phyloP scores from a whole-genome alignment of 2,797 vertebrate species.

The Mycteria americana region DNA sequence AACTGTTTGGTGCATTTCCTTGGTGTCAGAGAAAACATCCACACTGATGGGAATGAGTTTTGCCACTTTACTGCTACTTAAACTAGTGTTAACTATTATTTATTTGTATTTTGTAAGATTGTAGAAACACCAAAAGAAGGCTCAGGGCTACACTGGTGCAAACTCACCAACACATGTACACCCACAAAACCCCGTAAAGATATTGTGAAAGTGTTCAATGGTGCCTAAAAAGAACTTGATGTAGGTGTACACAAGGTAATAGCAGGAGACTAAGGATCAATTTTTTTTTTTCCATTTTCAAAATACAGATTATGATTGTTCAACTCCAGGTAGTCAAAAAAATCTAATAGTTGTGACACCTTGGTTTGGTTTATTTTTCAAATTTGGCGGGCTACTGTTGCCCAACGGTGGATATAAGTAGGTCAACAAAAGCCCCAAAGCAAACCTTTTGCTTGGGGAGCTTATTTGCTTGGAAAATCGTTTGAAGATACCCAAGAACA shows the following conservation, averaged over 20 bases:
- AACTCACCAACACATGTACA: not conserved
- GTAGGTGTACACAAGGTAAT: too few species aligned
- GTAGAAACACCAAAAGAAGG: not conserved
- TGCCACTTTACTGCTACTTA: not conserved
- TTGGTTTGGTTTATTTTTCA: not conserved
- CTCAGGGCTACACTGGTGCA: not conserved
- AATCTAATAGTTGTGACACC: not conserved
- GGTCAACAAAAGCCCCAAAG: not conserved
- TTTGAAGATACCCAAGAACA: not conserved
- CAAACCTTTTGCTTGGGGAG: not conserved
- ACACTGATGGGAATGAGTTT: not conserved
- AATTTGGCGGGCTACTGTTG: not conserved
- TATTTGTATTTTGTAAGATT: not conserved
- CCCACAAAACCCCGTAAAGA: not conserved
- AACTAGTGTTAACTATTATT: not conserved
- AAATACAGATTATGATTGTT: not conserved
- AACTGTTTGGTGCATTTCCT: not conserved
- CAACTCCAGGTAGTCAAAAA: not conserved
- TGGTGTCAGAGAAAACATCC: not conserved
- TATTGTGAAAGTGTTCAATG: not conserved
- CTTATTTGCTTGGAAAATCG: not conserved
- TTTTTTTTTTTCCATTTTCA: not conserved
- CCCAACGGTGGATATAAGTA: not conserved
- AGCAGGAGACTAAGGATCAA: fast-evolving
- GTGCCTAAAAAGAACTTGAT: not conserved